Evolutionary conservation across 1,140 invertebrate species (phyloP).

Genomic region (Apis florea): DNA sequence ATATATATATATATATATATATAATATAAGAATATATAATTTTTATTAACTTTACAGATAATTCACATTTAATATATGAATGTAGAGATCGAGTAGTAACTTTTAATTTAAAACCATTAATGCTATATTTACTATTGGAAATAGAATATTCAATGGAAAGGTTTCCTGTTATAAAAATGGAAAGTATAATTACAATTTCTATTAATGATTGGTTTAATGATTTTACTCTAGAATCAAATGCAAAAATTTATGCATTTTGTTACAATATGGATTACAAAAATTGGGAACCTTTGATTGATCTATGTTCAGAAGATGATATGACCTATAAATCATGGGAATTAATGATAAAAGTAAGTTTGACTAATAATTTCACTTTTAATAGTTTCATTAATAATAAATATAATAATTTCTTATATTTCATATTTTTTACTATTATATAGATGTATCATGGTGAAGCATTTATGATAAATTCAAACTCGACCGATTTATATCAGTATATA

Average conservation of each 20-base stretch:
- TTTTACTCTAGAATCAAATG: constrained; percentile 69
- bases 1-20: too few species aligned
- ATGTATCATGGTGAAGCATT: constrained; percentile 83
- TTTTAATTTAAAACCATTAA: constrained; percentile 71
- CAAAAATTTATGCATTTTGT: constrained; percentile 86
- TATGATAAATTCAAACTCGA: constrained; percentile 81
- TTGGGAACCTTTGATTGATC: constrained; percentile 91
- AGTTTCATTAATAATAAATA: too few species aligned
- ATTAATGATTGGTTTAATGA: constrained; percentile 72
- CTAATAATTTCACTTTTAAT: too few species aligned
- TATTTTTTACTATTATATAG: constrained; percentile 55
- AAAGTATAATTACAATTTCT: constrained; percentile 63
- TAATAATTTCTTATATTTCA: neutral
- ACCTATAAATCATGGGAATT: constrained; percentile 88
- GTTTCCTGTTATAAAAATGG: constrained; percentile 71
- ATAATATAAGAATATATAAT: neutral
- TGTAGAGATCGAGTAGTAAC: constrained; percentile 55
- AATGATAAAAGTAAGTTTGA: constrained; percentile 82
- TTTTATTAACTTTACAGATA: constrained; percentile 18
- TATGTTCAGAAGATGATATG: constrained; percentile 85
- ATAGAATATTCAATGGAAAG: constrained; percentile 74
- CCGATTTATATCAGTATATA: constrained; percentile 62
- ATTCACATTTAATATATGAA: constrained; percentile 32
- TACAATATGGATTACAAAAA: constrained; percentile 87
- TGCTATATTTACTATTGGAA: constrained; percentile 69